Evolutionary conservation across 1,140 invertebrate genomes (phyloP).

Genomic region (Drosophila orena): DNA sequence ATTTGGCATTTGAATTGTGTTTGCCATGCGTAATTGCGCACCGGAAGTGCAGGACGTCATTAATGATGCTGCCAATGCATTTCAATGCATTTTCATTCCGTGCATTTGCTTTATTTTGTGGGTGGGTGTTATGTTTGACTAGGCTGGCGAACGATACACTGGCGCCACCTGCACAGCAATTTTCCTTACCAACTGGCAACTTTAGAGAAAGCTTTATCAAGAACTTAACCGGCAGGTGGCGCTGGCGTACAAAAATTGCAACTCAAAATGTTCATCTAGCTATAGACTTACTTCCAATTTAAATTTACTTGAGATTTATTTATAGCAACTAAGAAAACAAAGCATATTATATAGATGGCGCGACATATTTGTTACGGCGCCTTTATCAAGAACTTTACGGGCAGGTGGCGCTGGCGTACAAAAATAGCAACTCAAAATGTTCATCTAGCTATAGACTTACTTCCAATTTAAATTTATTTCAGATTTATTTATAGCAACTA

Average conservation of each 20-base stretch:
- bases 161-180: neutral
- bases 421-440: neutral
- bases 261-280: no score
- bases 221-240: neutral
- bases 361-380: no score
- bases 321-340: no score
- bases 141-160: neutral
- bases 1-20: constrained; percentile 66
- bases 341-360: no score
- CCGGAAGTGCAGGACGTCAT: constrained; percentile 69
- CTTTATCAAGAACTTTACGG: no score
- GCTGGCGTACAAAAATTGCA: neutral
- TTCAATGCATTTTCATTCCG: constrained; percentile 38
- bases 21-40: constrained; percentile 76
- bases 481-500: no score
- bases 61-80: constrained; percentile 63
- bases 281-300: no score
- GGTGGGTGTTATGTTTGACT: neutral
- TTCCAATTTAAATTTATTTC: no score
- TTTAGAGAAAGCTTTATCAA: neutral
- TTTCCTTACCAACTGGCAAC: accelerated
- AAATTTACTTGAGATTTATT: no score
- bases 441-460: no score
- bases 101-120: constrained; percentile 18
- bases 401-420: neutral